Base-by-base conservation (phyloP, 1,140 invertebrate species). In the Trypoxylus dichotomus region DNA sequence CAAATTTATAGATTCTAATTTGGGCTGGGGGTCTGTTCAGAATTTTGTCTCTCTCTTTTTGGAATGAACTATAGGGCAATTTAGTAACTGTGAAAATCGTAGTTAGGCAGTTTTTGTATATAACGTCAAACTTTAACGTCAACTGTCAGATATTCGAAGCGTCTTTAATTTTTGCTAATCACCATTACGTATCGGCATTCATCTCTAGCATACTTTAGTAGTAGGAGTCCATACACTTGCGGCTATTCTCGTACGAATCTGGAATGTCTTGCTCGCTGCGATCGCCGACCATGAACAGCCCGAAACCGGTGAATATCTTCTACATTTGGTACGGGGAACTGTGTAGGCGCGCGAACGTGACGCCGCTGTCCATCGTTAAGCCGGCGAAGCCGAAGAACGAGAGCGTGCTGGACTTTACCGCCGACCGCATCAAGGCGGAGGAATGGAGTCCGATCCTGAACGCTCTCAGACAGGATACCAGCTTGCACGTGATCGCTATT, bases 401-500 rank as follows among this genome's bases (percentile, higher is more conserved):
- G 42, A 86, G 84, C 1, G 78, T 89, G 6, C 79, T 93, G 74
- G 91, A 92, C 78, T 92, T 93, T 79, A 90, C 88, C 37, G 90
- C 90, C 25, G 92, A 93, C 83, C 88, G 91, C 25, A 88, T 93
- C 19, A 93, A 92, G 82, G 89, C 91, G 78, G 89, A 89, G 43
- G 91, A 93, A 74, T 93, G 92, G 92, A 86, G 86, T n/a, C 91
- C 91, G 0, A 90, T 93, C 10, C 80, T 93, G 29, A 91, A 91
- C 77, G 91, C 92, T 0, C 80, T 93, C 1, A 89, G 90, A 3
- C 87, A 90, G 37, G 92, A 93, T 82, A 86, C 89, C 21, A 90
- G 89, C 76, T 86, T 93, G 29, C 90, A 91, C 81, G 87, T 88
- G 25, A 85, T 91, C 21, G 85, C 87, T n/a, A 87, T 91, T 76